These are phyloP conservation scores for Ptychobarbus kaznakovi DNA, from an alignment of 2,797 vertebrate species.

Conservation along the genomic window DNA sequence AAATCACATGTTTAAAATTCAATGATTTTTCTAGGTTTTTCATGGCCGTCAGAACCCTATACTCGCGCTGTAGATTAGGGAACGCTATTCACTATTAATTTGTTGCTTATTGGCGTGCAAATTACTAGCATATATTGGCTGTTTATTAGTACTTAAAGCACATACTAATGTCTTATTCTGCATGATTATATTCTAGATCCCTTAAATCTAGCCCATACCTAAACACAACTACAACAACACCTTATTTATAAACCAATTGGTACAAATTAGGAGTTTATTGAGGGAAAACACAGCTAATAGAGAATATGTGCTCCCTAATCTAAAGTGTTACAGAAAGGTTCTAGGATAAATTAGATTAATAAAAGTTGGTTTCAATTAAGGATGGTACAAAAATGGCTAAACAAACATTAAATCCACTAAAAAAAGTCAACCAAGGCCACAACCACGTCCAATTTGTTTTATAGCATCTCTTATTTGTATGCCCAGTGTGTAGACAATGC, in stretches of 20 bases:
- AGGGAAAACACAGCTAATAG: too few relatives aligned
- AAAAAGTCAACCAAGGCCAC: not conserved
- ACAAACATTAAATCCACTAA: not conserved
- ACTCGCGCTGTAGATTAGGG: not conserved
- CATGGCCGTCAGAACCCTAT: not conserved
- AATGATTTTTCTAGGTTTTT: not conserved
- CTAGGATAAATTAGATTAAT: not conserved
- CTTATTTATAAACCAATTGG: too few relatives aligned
- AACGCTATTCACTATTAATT: not conserved
- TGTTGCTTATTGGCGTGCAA: not conserved
- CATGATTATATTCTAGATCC: too few relatives aligned
- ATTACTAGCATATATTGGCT: not conserved
- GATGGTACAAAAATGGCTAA: not conserved
- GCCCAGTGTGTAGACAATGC: too few relatives aligned
- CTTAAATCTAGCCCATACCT: too few relatives aligned
- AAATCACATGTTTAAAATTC: not conserved
- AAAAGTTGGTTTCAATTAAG: not conserved
- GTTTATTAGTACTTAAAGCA: too few relatives aligned
- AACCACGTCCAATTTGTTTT: too few relatives aligned
- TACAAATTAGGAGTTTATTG: too few relatives aligned
- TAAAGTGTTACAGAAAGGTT: not conserved
- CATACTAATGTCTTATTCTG: too few relatives aligned
- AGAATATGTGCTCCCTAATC: not conserved
- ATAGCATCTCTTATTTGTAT: too few relatives aligned
- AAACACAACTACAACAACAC: too few relatives aligned